Evolutionary conservation across 2,797 vertebrate genomes (phyloP).

Genomic region (Catostomus latipinnis): DNA sequence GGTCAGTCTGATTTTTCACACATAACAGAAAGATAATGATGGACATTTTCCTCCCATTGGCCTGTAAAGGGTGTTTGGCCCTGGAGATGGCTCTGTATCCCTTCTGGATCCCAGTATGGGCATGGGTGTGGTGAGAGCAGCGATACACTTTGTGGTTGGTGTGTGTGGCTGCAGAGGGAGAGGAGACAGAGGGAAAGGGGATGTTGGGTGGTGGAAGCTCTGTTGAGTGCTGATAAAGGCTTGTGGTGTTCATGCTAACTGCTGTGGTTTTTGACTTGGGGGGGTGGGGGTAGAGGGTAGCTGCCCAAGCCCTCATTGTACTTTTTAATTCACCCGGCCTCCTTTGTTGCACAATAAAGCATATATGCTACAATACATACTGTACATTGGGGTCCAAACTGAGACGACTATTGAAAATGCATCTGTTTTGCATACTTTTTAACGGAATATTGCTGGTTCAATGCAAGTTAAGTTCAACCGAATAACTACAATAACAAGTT

Average conservation of each 20-base stretch:
- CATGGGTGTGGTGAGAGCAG: constrained; percentile 35
- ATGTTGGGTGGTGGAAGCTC: constrained; percentile 79
- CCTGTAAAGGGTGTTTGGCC: not conserved
- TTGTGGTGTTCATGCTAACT: constrained; percentile 75
- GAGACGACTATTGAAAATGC: too few relatives aligned
- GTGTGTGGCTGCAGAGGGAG: constrained; percentile 50
- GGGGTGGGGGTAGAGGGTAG: constrained; percentile 49
- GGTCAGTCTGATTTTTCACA: constrained; percentile 22
- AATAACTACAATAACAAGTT: too few relatives aligned
- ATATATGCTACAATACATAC: not conserved
- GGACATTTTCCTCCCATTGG: not conserved
- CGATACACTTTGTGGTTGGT: constrained; percentile 33
- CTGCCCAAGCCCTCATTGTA: constrained; percentile 48
- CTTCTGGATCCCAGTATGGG: constrained; percentile 1
- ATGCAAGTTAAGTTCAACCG: too few relatives aligned
- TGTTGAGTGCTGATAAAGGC: constrained; percentile 81
- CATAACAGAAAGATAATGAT: not conserved
- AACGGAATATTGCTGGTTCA: too few relatives aligned
- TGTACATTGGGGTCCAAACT: too few relatives aligned
- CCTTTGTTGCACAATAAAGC: constrained; percentile 58
- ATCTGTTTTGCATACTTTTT: too few relatives aligned
- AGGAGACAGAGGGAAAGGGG: constrained; percentile 70
- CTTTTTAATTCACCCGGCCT: constrained; percentile 46
- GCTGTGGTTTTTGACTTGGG: constrained; percentile 74
- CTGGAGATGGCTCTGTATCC: constrained; percentile 7